phyloP scores from a whole-genome alignment of 2,888 invertebrate genomes.

The Magallana nippona region DNA sequence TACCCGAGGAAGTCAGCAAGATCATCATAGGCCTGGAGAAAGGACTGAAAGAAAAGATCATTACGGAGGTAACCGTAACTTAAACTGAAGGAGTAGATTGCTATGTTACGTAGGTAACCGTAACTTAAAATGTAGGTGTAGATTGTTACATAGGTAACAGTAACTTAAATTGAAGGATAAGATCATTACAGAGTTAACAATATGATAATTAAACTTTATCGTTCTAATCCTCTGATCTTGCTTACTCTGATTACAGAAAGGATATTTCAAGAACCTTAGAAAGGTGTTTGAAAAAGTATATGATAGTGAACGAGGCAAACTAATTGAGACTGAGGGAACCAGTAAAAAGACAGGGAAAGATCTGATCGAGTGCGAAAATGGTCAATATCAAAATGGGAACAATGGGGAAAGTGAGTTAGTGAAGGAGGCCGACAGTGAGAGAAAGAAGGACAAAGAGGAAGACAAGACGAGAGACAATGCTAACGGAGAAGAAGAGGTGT shows the following conservation, averaged over 20 bases:
- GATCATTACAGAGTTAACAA: no score
- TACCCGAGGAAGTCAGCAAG: conserved; percentile 58
- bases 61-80: conserved; percentile 69
- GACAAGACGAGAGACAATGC: neutral
- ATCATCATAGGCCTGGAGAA: conserved; percentile 60
- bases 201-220: neutral
- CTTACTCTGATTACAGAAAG: conserved; percentile 61
- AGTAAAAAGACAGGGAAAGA: conserved; percentile 34
- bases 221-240: neutral
- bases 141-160: no score
- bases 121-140: neutral
- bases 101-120: no score
- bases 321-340: conserved; percentile 48
- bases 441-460: conserved; percentile 17
- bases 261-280: conserved; percentile 68
- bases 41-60: conserved; percentile 65
- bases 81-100: no score
- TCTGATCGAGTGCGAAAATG: conserved; percentile 4
- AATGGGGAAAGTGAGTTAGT: neutral
- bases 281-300: conserved; percentile 58
- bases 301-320: conserved; percentile 51
- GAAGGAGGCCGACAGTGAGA: no score
- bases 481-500: no score
- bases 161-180: no score
- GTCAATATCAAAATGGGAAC: neutral